Base-by-base conservation (phyloP, 2,113 vertebrate species). In the Tachycineta bicolor region DNA sequence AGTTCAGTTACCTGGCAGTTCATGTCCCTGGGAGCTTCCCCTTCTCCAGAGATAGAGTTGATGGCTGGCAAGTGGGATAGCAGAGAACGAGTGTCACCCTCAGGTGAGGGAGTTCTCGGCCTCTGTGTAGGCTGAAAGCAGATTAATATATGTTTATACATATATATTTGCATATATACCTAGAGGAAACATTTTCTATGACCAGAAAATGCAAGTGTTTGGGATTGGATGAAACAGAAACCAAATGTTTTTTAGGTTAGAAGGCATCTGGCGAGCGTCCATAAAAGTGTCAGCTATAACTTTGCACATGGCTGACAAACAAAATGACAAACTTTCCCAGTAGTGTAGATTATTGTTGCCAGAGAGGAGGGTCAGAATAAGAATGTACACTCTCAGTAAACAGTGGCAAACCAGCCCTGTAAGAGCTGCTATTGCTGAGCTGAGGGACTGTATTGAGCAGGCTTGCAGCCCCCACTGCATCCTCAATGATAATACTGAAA, bases 141-240 rank as follows among this genome's bases (percentile, higher is more conserved):
- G 31, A 28, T 70, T n/a, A 31, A 14, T 41, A 4, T 7, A 4
- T 65, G 12, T 69, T 25, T 46, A 2, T 29, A 5, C 1, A 2
- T 34, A 10, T 9, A 9, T 64, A 21, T 73, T 25, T 64, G 12
- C 68, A 10, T 70, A 7, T 50, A 12, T 58, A 22, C 33, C 13
- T 50, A 39, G 74, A 78, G 20, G 25, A 70, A 79, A 11, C 16
- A 19, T 46, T 34, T 78, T 90, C 52, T 64, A 0, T 41, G 43
- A 29, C 12, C 23, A 70, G 60, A 44, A 83, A 90, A 65, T 25
- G 15, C 4, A 25, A 59, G 15, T 5, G 2, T 70, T 71, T 46
- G 13, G 28, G 31, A 11, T 24, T 58, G 39, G 56, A 17, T 75
- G 34, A 69, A 78, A 25, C 2, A 29, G 31, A 58, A 90, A 67